Evolutionary conservation across 2,797 vertebrate genomes (phyloP).

Genomic region (Oryzias dopingdopingensis): DNA sequence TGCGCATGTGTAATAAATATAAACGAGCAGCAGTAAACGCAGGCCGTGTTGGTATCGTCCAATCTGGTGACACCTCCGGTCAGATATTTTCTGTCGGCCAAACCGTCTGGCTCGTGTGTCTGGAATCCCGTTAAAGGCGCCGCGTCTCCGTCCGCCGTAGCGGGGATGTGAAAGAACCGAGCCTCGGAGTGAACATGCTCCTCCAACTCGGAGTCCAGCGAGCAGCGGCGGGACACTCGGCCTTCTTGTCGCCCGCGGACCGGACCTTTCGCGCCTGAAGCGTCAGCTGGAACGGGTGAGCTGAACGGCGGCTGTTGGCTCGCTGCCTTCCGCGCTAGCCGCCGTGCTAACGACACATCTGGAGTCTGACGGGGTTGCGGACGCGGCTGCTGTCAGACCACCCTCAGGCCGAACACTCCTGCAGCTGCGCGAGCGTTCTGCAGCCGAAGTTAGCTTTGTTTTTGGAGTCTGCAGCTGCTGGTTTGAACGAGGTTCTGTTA

Average conservation of each 20-base stretch:
- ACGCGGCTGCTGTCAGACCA: not conserved
- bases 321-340: slow-evolving; percentile 39
- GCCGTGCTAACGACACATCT: slow-evolving; percentile 62
- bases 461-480: slow-evolving; percentile 23
- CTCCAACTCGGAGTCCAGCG: slow-evolving; percentile 30
- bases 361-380: slow-evolving; percentile 5
- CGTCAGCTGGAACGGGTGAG: slow-evolving; percentile 51
- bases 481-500: not conserved
- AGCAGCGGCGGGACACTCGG: slow-evolving; percentile 18
- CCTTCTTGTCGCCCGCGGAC: slow-evolving; percentile 15
- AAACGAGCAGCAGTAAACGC: not conserved
- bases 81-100: slow-evolving; percentile 67
- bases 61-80: too few relatives aligned
- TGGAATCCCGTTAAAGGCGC: slow-evolving; percentile 73
- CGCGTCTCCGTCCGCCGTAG: slow-evolving; percentile 57
- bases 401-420: not conserved
- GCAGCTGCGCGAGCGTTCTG: too few relatives aligned
- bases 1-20: not conserved
- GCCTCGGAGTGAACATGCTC: slow-evolving; percentile 28
- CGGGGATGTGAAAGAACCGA: slow-evolving; percentile 18
- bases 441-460: too few relatives aligned
- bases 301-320: not conserved
- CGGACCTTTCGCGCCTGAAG: slow-evolving; percentile 10
- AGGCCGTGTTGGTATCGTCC: not conserved
- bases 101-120: slow-evolving; percentile 70